phyloP scores from a whole-genome alignment of 2,113 vertebrate genomes.

The Centropus unirufus region DNA sequence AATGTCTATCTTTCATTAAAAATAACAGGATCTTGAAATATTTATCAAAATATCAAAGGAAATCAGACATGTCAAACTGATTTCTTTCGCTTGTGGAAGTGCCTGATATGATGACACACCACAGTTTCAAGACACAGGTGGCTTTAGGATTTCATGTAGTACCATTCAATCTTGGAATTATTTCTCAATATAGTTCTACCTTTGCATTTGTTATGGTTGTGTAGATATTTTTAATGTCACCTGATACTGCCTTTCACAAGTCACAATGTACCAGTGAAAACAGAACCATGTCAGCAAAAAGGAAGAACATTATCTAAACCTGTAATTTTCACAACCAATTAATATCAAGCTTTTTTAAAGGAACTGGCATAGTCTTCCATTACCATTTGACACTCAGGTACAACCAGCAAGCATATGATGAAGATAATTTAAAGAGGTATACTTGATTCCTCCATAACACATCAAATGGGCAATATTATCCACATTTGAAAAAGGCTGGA shows the following conservation, averaged over 20 bases:
- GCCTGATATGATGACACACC: too few species aligned
- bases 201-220: background rate
- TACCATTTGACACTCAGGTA: background rate
- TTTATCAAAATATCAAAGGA: background rate
- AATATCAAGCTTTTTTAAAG: background rate
- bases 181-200: background rate
- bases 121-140: background rate
- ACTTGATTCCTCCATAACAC: background rate
- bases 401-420: background rate
- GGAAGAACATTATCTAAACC: background rate
- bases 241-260: background rate
- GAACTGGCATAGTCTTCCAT: background rate
- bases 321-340: background rate
- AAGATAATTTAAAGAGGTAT: background rate
- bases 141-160: background rate
- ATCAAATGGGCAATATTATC: background rate
- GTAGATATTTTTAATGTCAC: background rate
- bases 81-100: background rate
- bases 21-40: background rate
- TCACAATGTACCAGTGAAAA: background rate
- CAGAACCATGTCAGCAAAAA: background rate
- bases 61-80: background rate
- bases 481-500: background rate
- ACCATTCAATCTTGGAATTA: background rate
- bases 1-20: background rate